These are phyloP conservation scores for Lipophrys pholis DNA, from an alignment of 2,113 vertebrate genomes.

Conservation along the genomic window DNA sequence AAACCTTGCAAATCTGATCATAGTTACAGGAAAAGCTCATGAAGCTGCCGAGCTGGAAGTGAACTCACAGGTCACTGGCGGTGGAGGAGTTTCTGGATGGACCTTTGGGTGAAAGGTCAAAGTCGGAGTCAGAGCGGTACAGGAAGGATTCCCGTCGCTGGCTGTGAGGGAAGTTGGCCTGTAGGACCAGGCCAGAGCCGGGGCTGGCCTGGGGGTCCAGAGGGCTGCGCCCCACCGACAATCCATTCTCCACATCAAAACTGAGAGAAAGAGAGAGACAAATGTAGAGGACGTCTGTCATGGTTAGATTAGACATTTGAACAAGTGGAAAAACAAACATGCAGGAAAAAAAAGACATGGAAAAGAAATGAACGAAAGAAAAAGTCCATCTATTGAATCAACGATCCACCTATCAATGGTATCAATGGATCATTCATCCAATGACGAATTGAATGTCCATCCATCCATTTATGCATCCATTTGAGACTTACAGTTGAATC, in stretches of 20 bases:
- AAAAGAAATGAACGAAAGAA: conserved; percentile 26
- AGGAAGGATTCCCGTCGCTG: conserved; percentile 94
- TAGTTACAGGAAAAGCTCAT: no score
- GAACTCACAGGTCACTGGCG: conserved; percentile 91
- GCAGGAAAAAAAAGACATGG: neutral
- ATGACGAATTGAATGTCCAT: no score
- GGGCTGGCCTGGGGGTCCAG: conserved; percentile 88
- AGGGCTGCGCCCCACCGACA: conserved; percentile 78
- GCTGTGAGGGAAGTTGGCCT: conserved; percentile 86
- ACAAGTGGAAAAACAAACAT: neutral
- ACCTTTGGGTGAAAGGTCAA: conserved; percentile 90
- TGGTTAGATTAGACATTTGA: conserved; percentile 3
- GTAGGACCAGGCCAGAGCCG: conserved; percentile 85
- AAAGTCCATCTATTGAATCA: neutral
- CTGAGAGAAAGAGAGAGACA: conserved; percentile 66
- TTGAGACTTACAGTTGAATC: no score
- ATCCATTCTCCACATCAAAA: conserved; percentile 94
- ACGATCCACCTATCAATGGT: neutral
- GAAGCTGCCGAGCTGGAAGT: neutral
- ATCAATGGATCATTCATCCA: no score
- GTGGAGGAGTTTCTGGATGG: conserved; percentile 91
- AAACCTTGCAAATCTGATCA: no score
- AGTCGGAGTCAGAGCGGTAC: conserved; percentile 94
- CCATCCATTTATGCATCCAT: neutral
- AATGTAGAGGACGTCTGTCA: conserved; percentile 6